Evolutionary conservation across 1,140 invertebrate species (phyloP), one percentile per base, ranked within the genome.

Genomic region (Cryptotermes secundus): DNA sequence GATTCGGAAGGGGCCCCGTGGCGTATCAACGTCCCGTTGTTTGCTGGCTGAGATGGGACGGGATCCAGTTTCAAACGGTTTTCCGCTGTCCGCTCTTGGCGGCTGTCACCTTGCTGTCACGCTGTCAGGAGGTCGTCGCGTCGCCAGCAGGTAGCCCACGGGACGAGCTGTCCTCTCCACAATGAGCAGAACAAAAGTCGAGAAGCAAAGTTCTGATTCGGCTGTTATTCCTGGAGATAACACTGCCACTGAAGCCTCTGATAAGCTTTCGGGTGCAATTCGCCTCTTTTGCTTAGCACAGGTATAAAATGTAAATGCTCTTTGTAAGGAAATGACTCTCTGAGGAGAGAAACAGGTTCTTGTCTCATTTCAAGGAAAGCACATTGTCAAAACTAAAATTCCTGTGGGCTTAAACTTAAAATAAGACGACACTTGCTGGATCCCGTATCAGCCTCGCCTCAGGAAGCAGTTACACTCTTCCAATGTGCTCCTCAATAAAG

Each of bases 51-150:
- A 12, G 59, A 26, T 72, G 26, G 9, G 59, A n/a, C 16, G 59
- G 53, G 26, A 72, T 72, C 59, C 59, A 72, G 59, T 72, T 72
- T 72, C 59, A 72, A 72, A 72, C 59, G 59, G 59, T 72, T 72
- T 10, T 6, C n/a, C 59, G 59, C n/a, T 72, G 59, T 16, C 31
- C 26, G 59, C 59, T 72, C 59, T 72, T 72, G 59, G 59, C 59
- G 59, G 59, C 59, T 72, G 59, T 72, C 59, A 72, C 59, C 59
- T n/a, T 72, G 26, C 59, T 31, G 59, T 72, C 59, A 16, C n/a
- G 26, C 59, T 72, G 59, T 72, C 59, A 72, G 26, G 26, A 72
- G 26, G 59, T 14, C 31, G 59, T 72, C 59, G 26, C 59, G 59
- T 72, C 59, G 31, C 6, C 26, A 72, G 59, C 59, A 72, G 59